A percentile compares a stretch with the other conserved stretches of the same genome.
These are phyloP conservation scores for Bombylius major DNA, from an alignment of 2,888 invertebrate species.

Conservation along the genomic window DNA sequence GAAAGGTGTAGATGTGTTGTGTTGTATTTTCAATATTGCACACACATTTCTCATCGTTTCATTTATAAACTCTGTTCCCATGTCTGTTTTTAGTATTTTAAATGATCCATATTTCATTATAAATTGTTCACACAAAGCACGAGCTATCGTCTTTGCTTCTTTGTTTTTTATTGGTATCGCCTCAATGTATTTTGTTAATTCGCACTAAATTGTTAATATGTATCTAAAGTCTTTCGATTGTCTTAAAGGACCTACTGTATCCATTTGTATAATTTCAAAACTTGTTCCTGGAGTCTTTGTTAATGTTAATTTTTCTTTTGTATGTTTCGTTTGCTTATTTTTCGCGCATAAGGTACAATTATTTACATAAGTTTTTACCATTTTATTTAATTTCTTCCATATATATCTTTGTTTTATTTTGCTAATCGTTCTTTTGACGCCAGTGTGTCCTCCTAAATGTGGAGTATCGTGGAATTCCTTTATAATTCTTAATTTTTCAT, in stretches of 20 bases:
- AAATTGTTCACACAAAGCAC: slow-evolving; percentile 15
- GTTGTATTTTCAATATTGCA: slow-evolving; percentile 5
- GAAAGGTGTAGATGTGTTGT: slow-evolving; percentile 11
- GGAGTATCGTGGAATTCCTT: too few species aligned
- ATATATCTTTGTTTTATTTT: not conserved
- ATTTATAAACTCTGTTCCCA: too few species aligned
- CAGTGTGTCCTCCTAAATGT: not conserved
- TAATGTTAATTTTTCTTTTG: not conserved
- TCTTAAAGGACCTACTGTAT: slow-evolving; percentile 2
- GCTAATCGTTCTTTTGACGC: not conserved
- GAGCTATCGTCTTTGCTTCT: slow-evolving; percentile 17
- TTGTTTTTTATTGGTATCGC: slow-evolving; percentile 15
- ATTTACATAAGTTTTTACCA: not conserved
- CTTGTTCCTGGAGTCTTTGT: not conserved
- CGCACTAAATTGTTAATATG: not conserved
- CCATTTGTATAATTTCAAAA: not conserved
- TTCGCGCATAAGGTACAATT: not conserved
- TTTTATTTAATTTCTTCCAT: not conserved
- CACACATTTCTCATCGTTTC: slow-evolving; percentile 6
- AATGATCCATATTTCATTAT: slow-evolving; percentile 15
- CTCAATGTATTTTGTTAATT: slow-evolving; percentile 10
- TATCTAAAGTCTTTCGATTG: not conserved
- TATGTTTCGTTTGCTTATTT: not conserved
- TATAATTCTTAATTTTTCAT: too few species aligned
- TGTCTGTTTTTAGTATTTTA: slow-evolving; percentile 11